A percentile compares a stretch with the other conserved stretches of the same genome.
phyloP scores from a whole-genome alignment of 2,888 invertebrate species.

The Eupithecia tripunctaria region DNA sequence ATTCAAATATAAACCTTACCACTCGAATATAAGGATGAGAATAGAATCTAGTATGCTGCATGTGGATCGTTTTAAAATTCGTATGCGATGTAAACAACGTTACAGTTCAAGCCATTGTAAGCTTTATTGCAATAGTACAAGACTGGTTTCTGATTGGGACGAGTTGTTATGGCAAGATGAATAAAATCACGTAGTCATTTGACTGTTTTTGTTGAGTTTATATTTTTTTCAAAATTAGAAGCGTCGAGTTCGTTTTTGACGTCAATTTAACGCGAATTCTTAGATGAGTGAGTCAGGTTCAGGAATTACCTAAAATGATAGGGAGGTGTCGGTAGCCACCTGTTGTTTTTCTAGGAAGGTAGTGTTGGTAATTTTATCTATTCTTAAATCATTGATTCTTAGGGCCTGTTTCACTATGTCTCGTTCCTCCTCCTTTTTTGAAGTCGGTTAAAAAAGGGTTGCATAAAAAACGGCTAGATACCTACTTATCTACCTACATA shows the following conservation, averaged over 20 bases:
- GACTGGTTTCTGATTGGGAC: background rate
- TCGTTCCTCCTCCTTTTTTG: too few relatives aligned
- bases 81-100: conserved; percentile 10
- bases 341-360: too few relatives aligned
- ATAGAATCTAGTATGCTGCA: background rate
- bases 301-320: background rate
- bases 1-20: background rate
- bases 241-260: background rate
- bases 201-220: background rate
- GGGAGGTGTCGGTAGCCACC: background rate
- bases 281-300: conserved; percentile 1
- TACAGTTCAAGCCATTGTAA: background rate
- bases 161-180: conserved; percentile 3
- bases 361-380: too few relatives aligned
- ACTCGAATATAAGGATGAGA: background rate
- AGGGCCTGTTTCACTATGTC: too few relatives aligned
- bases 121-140: background rate
- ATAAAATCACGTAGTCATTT: conserved; percentile 6
- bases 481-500: too few relatives aligned
- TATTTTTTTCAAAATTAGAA: background rate
- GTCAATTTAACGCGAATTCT: background rate
- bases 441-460: too few relatives aligned
- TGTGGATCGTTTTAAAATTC: background rate
- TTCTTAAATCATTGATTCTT: too few relatives aligned
- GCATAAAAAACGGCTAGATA: too few relatives aligned